These are phyloP conservation scores for Emmelina monodactyla DNA, from an alignment of 2,888 invertebrate species.

Conservation along the genomic window DNA sequence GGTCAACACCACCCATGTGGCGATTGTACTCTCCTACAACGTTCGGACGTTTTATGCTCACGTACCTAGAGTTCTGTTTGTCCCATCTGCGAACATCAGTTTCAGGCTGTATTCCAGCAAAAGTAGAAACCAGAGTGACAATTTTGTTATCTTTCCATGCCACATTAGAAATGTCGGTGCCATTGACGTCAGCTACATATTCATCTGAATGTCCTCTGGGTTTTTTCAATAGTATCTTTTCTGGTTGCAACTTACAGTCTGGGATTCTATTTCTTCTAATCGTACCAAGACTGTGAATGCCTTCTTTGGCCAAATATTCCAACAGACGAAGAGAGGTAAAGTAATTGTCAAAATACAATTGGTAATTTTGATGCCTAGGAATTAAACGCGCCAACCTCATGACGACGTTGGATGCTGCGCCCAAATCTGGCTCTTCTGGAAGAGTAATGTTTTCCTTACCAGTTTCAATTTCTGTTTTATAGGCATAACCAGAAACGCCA, in stretches of 20 bases:
- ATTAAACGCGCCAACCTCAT: conserved; percentile 23
- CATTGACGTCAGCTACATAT: conserved; percentile 18
- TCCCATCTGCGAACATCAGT: conserved; percentile 16
- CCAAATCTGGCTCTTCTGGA: conserved; percentile 19
- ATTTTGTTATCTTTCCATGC: conserved; percentile 23
- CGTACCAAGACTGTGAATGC: conserved; percentile 16
- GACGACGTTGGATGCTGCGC: conserved; percentile 23
- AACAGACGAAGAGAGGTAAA: conserved; percentile 20
- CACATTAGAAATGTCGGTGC: conserved; percentile 15
- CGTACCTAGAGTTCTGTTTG: conserved; percentile 12
- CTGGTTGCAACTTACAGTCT: conserved; percentile 23
- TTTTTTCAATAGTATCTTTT: conserved; percentile 17
- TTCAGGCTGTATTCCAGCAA: conserved; percentile 21
- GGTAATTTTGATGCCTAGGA: conserved; percentile 21
- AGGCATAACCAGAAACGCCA: conserved; percentile 22
- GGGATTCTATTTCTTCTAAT: conserved; percentile 3
- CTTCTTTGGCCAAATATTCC: conserved; percentile 19
- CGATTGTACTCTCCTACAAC: conserved; percentile 19
- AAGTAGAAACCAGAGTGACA: conserved; percentile 24
- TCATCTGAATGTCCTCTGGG: conserved; percentile 18
- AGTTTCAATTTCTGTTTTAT: no score
- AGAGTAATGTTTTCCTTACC: no score
- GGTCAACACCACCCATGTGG: conserved; percentile 23
- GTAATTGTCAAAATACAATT: conserved; percentile 20
- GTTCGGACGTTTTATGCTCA: conserved; percentile 18